phyloP scores from a whole-genome alignment of 2,888 invertebrate species.

The Rhorus exstirpatorius region DNA sequence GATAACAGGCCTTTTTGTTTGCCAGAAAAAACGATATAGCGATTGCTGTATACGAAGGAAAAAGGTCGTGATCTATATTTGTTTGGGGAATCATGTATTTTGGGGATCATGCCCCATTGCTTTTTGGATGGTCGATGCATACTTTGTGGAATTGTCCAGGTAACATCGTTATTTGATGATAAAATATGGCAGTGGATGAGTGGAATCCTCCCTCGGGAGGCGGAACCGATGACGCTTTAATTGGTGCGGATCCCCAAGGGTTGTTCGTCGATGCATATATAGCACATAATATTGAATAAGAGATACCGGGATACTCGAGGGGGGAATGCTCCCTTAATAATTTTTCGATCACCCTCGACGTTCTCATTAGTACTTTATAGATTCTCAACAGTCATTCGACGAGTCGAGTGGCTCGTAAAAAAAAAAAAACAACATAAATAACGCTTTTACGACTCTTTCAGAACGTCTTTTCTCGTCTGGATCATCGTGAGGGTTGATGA shows the following conservation, averaged over 20 bases:
- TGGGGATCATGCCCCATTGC: background rate
- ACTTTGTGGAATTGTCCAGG: slow-evolving; percentile 1
- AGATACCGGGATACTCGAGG: background rate
- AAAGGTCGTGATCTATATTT: background rate
- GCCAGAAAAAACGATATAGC: background rate
- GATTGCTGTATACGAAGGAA: background rate
- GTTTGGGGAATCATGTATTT: background rate
- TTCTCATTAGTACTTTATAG: slow-evolving; percentile 49
- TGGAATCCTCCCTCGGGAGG: slow-evolving; percentile 16
- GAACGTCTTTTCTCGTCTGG: slow-evolving; percentile 4
- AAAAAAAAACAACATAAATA: slow-evolving; percentile 39
- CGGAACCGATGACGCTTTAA: slow-evolving; percentile 67
- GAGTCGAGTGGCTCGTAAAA: slow-evolving; percentile 42
- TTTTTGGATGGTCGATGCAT: background rate
- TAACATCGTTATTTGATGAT: slow-evolving; percentile 55
- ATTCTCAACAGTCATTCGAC: slow-evolving; percentile 42
- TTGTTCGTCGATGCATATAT: slow-evolving; percentile 40
- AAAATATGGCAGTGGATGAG: slow-evolving; percentile 30
- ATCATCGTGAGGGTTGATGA: slow-evolving; percentile 13
- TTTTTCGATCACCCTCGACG: slow-evolving; percentile 45
- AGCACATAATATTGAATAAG: background rate
- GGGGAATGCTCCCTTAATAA: slow-evolving; percentile 28
- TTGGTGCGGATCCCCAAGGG: slow-evolving; percentile 54
- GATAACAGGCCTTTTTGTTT: background rate
- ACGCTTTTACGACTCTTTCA: slow-evolving; percentile 35